phyloP scores from a whole-genome alignment of 1,140 invertebrate species.

The Drosophila burlai region DNA sequence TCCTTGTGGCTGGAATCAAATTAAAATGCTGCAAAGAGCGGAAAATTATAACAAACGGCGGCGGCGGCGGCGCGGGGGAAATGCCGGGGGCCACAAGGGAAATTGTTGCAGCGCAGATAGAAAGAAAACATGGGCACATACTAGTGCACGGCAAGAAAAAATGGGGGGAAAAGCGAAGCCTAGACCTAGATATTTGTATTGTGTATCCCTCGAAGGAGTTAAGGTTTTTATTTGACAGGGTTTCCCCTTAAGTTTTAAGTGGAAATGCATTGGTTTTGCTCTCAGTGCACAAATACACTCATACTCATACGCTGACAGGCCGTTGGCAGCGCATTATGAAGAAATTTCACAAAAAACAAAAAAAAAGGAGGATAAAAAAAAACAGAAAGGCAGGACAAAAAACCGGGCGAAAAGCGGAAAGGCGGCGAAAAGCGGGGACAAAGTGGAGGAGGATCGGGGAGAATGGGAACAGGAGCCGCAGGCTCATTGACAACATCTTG shows the following conservation, averaged over 20 bases:
- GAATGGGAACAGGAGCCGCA: conserved; percentile 46
- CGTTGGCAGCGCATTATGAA: conserved; percentile 68
- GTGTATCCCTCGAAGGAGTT: fast-evolving
- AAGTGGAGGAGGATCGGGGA: conserved; percentile 4
- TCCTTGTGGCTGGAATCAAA: conserved; percentile 63
- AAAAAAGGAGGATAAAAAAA: background rate
- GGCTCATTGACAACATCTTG: conserved; percentile 80
- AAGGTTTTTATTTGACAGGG: too few species aligned
- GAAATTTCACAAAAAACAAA: conserved; percentile 36
- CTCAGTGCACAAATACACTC: conserved; percentile 24
- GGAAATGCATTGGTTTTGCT: background rate
- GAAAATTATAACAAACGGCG: conserved; percentile 77
- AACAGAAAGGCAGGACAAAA: conserved; percentile 30
- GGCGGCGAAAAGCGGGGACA: background rate
- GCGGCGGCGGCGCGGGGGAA: conserved; percentile 32
- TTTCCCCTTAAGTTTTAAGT: background rate
- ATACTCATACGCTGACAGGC: conserved; percentile 48
- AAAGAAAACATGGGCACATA: conserved; percentile 68
- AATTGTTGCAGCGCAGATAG: conserved; percentile 76
- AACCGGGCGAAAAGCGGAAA: conserved; percentile 15
- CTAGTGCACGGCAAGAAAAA: conserved; percentile 5
- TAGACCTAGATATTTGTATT: too few species aligned
- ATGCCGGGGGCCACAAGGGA: conserved; percentile 71
- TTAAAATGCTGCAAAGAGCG: conserved; percentile 79
- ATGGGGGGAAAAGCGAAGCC: fast-evolving